A percentile compares a stretch with the other conserved stretches of the same genome.
Conservation (phyloP, 2,113 vertebrate species). For the Caranx ignobilis region DNA sequence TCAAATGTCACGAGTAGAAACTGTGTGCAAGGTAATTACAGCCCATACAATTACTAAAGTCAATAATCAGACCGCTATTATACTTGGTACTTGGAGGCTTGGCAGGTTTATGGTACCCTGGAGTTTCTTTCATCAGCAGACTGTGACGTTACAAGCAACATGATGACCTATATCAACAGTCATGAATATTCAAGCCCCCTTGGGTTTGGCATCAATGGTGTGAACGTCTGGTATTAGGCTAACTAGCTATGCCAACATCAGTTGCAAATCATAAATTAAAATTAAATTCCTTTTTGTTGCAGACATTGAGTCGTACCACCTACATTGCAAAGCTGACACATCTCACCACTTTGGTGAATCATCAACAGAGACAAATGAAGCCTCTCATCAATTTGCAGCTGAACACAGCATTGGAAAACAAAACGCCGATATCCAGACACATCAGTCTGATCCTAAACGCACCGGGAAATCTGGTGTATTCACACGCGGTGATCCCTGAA, state of each 20-base stretch:
- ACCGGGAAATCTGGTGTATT: slow-evolving; percentile 3
- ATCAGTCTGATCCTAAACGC: slow-evolving; percentile 11
- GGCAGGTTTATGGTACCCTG: slow-evolving; percentile 42
- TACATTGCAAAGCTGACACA: slow-evolving; percentile 57
- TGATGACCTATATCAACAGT: slow-evolving; percentile 50
- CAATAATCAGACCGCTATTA: slow-evolving; percentile 52
- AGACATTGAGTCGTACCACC: slow-evolving; percentile 49
- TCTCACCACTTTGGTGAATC: slow-evolving; percentile 58
- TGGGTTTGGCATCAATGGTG: slow-evolving; percentile 52
- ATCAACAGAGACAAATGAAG: slow-evolving; percentile 48
- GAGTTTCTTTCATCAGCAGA: slow-evolving; percentile 45
- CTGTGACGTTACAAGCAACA: slow-evolving; percentile 41
- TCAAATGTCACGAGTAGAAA: slow-evolving; percentile 15
- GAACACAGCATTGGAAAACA: slow-evolving; percentile 30
- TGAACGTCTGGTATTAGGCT: slow-evolving; percentile 55
- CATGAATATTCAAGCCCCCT: slow-evolving; percentile 63
- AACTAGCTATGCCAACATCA: slow-evolving; percentile 61
- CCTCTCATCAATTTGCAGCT: slow-evolving; percentile 45
- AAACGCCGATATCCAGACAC: slow-evolving; percentile 15
- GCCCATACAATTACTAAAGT: slow-evolving; percentile 19
- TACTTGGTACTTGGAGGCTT: slow-evolving; percentile 16
- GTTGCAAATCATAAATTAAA: slow-evolving; percentile 63
- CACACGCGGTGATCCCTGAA: neutral
- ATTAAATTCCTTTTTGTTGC: slow-evolving; percentile 52
- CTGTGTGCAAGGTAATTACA: slow-evolving; percentile 35